Base-by-base conservation (phyloP, 2,888 invertebrate genomes). In the Drosophila melanosoma region DNA sequence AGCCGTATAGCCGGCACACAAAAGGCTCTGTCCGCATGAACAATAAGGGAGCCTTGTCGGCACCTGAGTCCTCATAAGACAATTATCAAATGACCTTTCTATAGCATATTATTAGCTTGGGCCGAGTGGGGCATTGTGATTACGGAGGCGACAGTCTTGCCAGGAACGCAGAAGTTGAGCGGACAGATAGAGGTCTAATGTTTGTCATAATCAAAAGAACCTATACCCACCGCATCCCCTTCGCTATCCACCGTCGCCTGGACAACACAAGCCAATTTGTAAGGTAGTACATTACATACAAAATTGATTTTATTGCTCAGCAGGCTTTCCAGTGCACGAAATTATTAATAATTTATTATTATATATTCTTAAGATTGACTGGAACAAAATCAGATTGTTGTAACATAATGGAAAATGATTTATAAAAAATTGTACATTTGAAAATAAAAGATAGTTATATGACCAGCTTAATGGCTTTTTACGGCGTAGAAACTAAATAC, bases 1-100 rank as follows among this genome's bases (percentile, higher is more conserved):
- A 62, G 79, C 49, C 60, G 23, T 73, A 88, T 81, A 65, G 79
- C 51, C 60, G 32, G 35, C 71, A 66, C 66, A 81, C 76, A 88
- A 74, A 79, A 77, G 70, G 63, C 40, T 49, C 73, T 63, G 70
- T 60, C 59, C 62, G 53, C 38, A 20, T n/a, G 63, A 66, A 70
- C 76, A 76, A 67, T 52, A 59, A 53, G 54, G 42, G 54, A 15
- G 61, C 64, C 76, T 70, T 61, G 70, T 58, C 69, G 69, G 58
- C 70, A 86, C 69, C 69, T 83, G 67, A 71, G 70, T 64, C 48
- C 71, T 70, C 74, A 68, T 87, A 87, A 87, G 87, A 87, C 84
- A 84, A 89, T 84, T 84, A 89, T 89, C 84, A 89, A 84, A 84
- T 83, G 76, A 74, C 72, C 79, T 87, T 83, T 84, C 87, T 83